Percentiles rank a stretch among this genome's conserved stretches.
These are phyloP conservation scores for Propithecus deckenii DNA, from an alignment of 2,797 vertebrate species.

Conservation along the genomic window DNA sequence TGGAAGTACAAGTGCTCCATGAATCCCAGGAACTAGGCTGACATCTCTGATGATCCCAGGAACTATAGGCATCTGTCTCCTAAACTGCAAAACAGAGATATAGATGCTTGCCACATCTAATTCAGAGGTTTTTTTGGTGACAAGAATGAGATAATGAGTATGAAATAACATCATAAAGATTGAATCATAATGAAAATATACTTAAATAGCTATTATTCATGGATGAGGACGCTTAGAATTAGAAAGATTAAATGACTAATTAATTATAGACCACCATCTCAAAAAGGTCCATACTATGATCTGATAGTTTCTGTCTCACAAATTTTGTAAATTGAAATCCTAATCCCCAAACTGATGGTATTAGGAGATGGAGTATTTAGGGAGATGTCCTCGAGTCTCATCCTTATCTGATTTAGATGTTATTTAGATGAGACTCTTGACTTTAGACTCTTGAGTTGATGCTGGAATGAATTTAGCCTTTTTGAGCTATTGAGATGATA, in stretches of 20 bases:
- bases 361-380: not conserved
- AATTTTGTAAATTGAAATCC: not conserved
- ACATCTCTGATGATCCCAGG: not conserved
- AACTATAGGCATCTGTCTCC: not conserved
- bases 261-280: not conserved
- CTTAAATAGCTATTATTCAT: not conserved
- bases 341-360: too few species aligned
- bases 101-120: not conserved
- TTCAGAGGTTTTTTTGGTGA: not conserved
- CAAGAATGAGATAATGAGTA: not conserved
- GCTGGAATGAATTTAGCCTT: not conserved
- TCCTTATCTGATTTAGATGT: not conserved
- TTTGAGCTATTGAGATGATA: not conserved
- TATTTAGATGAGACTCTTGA: not conserved
- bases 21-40: not conserved
- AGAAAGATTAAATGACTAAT: not conserved
- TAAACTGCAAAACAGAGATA: not conserved
- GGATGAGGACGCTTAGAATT: not conserved
- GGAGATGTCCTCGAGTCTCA: not conserved
- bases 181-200: not conserved
- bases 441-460: not conserved
- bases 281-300: not conserved
- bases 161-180: not conserved
- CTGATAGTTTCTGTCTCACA: not conserved
- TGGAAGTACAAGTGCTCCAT: not conserved